phyloP scores from a whole-genome alignment of 2,888 invertebrate genomes.

The Rhamphomyia laevipes region DNA sequence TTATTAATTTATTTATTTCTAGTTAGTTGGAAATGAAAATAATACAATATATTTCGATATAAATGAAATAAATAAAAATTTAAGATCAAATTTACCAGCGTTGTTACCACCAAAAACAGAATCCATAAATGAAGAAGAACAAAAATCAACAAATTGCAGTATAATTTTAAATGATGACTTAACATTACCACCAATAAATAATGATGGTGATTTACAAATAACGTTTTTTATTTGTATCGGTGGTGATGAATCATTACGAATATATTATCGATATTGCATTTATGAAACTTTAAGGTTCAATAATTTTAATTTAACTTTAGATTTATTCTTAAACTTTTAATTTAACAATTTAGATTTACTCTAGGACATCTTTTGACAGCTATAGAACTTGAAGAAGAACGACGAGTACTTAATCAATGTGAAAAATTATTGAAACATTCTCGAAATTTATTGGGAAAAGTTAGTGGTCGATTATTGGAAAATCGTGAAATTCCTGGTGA shows the following conservation, averaged over 20 bases:
- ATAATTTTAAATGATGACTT: too few relatives aligned
- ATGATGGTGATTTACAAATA: conserved; percentile 9
- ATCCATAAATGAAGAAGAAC: neutral
- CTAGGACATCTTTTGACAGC: conserved; percentile 44
- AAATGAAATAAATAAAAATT: conserved; percentile 3
- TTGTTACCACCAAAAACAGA: neutral
- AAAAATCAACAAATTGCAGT: too few relatives aligned
- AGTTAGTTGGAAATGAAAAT: conserved; percentile 16
- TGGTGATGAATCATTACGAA: conserved; percentile 11
- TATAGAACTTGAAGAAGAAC: conserved; percentile 50
- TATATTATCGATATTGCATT: conserved; percentile 12
- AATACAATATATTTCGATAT: conserved; percentile 16
- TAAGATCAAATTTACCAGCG: conserved; percentile 3
- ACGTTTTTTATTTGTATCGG: conserved; percentile 16
- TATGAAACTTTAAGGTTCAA: conserved; percentile 15
- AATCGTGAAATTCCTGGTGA: too few relatives aligned
- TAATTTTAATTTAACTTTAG: neutral
- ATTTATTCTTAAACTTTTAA: too few relatives aligned
- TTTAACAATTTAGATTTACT: conserved; percentile 13
- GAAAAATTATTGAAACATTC: conserved; percentile 56
- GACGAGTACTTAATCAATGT: conserved; percentile 47
- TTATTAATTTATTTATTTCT: conserved; percentile 1
- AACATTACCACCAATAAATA: neutral
- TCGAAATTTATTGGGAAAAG: conserved; percentile 41
- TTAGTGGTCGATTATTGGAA: conserved; percentile 5